Percentiles rank a stretch among this genome's conserved stretches.
Evolutionary conservation across 2,888 invertebrate genomes (phyloP).

Genomic region (Archaeoteleia sp.): DNA sequence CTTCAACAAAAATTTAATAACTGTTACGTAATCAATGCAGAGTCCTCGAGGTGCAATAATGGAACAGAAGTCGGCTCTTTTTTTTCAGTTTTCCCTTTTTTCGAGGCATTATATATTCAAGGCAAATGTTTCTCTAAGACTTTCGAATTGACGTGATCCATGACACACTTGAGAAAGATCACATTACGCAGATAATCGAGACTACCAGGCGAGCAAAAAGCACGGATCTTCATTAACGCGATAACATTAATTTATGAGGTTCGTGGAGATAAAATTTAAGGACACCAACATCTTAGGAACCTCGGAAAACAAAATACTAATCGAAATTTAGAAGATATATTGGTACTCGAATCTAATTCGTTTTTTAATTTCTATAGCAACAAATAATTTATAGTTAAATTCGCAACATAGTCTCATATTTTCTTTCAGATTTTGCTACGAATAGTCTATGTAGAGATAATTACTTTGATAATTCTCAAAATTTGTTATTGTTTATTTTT

Average conservation of each 20-base stretch:
- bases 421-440: no score
- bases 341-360: no score
- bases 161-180: constrained; percentile 55
- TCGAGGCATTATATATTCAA: constrained; percentile 25
- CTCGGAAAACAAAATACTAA: no score
- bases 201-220: constrained; percentile 32
- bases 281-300: no score
- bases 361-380: no score
- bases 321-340: no score
- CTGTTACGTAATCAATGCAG: not conserved
- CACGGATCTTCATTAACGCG: constrained; percentile 50
- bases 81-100: constrained; percentile 8
- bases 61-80: constrained; percentile 1
- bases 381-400: no score
- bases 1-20: constrained; percentile 20
- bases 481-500: no score
- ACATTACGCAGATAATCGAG: constrained; percentile 37
- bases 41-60: not conserved
- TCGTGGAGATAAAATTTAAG: constrained; percentile 4
- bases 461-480: no score
- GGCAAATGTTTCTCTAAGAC: constrained; percentile 46
- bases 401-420: no score
- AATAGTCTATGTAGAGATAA: no score
- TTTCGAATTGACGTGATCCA: constrained; percentile 55
- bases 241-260: constrained; percentile 37